Percentiles rank a stretch among this genome's conserved stretches.
These are phyloP conservation scores for Esox niger DNA, from an alignment of 2,113 vertebrate species.

Conservation along the genomic window DNA sequence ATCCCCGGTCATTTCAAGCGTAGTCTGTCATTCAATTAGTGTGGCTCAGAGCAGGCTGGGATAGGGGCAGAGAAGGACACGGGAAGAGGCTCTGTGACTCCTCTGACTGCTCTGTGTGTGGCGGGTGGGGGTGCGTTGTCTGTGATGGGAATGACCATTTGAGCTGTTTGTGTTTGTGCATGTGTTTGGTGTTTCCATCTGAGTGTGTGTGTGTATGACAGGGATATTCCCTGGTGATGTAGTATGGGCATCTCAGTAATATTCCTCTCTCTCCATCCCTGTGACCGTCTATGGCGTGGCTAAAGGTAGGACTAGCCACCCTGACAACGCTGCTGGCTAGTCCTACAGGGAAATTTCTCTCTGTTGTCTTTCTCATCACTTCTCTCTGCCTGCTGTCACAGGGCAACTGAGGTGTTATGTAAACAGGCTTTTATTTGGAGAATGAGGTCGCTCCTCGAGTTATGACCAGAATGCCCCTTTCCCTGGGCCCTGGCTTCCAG, in stretches of 20 bases:
- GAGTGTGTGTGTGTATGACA: too few relatives aligned
- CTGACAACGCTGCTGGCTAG: background rate
- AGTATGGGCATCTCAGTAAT: background rate
- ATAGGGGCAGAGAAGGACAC: constrained; percentile 12
- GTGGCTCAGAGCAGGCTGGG: background rate
- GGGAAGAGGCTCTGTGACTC: constrained; percentile 20
- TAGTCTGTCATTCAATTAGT: background rate
- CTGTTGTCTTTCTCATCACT: background rate
- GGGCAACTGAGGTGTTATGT: constrained; percentile 68
- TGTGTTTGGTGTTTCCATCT: too few relatives aligned
- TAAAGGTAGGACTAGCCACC: constrained; percentile 6
- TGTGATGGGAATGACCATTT: too few relatives aligned
- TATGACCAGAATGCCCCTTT: constrained; percentile 65
- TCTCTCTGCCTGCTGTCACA: constrained; percentile 31
- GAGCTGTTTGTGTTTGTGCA: too few relatives aligned
- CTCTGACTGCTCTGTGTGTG: constrained; percentile 13
- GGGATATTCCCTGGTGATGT: too few relatives aligned
- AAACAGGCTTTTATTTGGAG: constrained; percentile 68
- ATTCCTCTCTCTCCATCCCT: constrained; percentile 10
- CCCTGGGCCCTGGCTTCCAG: too few relatives aligned
- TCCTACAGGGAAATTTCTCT: constrained; percentile 14
- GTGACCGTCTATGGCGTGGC: background rate
- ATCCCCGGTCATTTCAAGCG: too few relatives aligned
- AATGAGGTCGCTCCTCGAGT: constrained; percentile 65
- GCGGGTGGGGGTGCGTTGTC: too few relatives aligned